Evolutionary conservation across 1,140 invertebrate genomes (phyloP).

Genomic region (Trachelipus rathkii): DNA sequence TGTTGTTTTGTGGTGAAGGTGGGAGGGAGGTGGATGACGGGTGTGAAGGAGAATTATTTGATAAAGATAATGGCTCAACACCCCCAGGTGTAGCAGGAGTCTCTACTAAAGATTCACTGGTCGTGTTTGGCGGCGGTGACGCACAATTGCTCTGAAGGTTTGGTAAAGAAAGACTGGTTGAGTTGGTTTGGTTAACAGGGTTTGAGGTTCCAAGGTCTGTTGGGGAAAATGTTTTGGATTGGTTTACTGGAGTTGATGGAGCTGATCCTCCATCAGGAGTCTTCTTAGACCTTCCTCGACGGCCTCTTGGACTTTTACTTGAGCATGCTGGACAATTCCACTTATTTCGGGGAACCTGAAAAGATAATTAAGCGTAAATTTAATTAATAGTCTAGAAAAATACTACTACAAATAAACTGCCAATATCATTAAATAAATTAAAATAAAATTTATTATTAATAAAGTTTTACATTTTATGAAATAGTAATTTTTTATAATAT

Average conservation of each 20-base stretch:
- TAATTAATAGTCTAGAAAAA: no score
- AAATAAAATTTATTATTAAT: no score
- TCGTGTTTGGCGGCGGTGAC: neutral
- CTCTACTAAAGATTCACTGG: neutral
- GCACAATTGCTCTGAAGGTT: neutral
- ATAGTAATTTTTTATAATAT: no score
- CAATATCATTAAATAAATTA: no score
- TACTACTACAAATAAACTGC: no score
- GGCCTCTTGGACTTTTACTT: constrained; percentile 54
- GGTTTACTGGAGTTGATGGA: constrained; percentile 21
- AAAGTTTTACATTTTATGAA: no score
- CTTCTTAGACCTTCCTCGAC: constrained; percentile 63
- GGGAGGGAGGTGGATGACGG: neutral
- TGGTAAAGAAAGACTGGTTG: neutral
- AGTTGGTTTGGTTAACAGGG: constrained; percentile 16
- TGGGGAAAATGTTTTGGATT: constrained; percentile 21
- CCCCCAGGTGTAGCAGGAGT: neutral
- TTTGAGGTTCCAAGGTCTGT: constrained; percentile 32
- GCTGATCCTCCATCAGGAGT: constrained; percentile 44
- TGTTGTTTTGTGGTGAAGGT: neutral
- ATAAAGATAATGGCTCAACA: neutral
- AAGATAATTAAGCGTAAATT: no score
- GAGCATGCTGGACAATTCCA: constrained; percentile 80
- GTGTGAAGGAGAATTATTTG: neutral
- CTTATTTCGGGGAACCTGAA: constrained; percentile 71